Evolutionary conservation across 1,140 invertebrate genomes (phyloP), one percentile per base, ranked within the genome.

Genomic region (Ericerus pela): DNA sequence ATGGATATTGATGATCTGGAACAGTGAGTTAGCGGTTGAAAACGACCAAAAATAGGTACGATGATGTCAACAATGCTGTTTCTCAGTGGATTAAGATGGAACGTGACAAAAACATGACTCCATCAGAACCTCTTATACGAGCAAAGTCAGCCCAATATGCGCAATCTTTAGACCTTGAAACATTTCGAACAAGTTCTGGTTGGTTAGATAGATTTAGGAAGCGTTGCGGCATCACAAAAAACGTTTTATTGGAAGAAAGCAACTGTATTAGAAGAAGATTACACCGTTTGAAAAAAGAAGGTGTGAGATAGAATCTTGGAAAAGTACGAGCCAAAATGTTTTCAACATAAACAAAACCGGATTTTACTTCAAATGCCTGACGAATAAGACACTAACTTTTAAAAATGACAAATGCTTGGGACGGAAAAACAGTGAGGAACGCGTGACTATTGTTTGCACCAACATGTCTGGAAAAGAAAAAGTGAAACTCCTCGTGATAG

Each of bases 321-420:
- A 47, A 47, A 53, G 22, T 29, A 1, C 24, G 20, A 16, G n/a
- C 28, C 28, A 28, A 51, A 63, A 71, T 57, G 67, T 74, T 61
- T 73, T 69, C 56, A 74, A 73, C 62, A 64, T 64, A 36, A 70
- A 73, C 64, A 67, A 73, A 65, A 68, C 65, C 62, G 68, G 67
- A 11, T 62, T 75, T 2, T 72, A 73, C 68, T 73, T 64, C 60
- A 67, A 69, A 60, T 66, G 64, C 54, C 56, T 72, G 53, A 68
- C 71, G 33, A 65, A 71, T 41, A 66, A 68, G 64, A 70, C 69
- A 12, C 51, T 61, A 28, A 55, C 31, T 53, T 61, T 63, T 43
- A 69, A 70, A 63, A 58, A 59, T 22, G 62, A 67, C 27, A 60
- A 54, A n/a, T n/a, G n/a, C n/a, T n/a, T n/a, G n/a, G n/a, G n/a